phyloP scores from a whole-genome alignment of 2,113 vertebrate genomes.

The Ophiodon elongatus region DNA sequence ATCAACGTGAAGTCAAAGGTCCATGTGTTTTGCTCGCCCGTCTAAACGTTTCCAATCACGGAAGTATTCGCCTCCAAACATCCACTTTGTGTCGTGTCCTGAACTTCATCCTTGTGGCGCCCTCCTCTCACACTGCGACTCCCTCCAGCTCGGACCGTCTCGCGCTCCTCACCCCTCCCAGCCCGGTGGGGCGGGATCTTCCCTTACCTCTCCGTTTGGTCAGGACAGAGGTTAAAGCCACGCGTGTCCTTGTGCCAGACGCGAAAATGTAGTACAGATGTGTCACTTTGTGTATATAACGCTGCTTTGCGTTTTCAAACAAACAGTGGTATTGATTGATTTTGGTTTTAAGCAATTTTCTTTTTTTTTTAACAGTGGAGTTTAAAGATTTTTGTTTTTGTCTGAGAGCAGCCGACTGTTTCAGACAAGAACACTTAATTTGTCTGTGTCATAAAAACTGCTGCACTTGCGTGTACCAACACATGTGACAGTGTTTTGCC shows the following conservation, averaged over 20 bases:
- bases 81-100: constrained; percentile 1
- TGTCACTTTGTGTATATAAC: background rate
- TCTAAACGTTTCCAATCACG: background rate
- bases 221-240: background rate
- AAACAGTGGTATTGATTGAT: background rate
- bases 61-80: background rate
- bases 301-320: background rate
- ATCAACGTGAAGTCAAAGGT: constrained; percentile 7
- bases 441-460: constrained; percentile 40
- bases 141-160: background rate
- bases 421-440: constrained; percentile 2
- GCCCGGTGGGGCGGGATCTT: constrained; percentile 54
- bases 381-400: constrained; percentile 2
- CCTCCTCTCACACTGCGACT: constrained; percentile 17
- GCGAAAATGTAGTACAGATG: background rate
- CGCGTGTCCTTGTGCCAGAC: background rate
- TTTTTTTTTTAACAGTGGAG: background rate
- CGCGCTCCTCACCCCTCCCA: background rate
- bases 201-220: constrained; percentile 17
- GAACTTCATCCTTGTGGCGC: constrained; percentile 7
- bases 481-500: constrained; percentile 20
- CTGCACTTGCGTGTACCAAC: constrained; percentile 46
- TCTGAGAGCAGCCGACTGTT: background rate
- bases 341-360: background rate
- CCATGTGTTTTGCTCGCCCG: background rate